phyloP scores from a whole-genome alignment of 2,797 vertebrate species.

The Tokudaia tokunoshimensis region DNA sequence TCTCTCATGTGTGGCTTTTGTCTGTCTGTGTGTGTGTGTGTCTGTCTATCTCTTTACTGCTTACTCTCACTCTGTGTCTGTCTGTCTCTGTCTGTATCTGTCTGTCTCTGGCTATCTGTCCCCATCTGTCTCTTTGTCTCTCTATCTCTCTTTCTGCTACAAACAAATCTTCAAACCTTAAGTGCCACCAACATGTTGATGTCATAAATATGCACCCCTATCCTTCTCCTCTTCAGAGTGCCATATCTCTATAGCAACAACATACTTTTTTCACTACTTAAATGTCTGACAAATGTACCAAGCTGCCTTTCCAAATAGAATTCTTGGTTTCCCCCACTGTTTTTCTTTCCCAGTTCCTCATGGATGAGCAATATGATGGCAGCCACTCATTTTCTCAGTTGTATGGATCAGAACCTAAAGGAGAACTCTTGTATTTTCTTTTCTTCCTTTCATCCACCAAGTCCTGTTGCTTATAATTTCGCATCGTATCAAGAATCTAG shows the following conservation, averaged over 20 bases:
- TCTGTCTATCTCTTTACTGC: background rate
- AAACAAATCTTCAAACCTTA: background rate
- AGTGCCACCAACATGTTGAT: background rate
- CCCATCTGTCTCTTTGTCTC: no score
- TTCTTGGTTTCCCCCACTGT: conserved; percentile 17
- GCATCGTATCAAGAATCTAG: background rate
- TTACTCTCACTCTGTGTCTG: no score
- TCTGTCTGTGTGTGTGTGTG: background rate
- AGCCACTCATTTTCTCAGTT: background rate
- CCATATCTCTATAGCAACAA: background rate
- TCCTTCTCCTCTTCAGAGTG: background rate
- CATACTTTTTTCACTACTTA: background rate
- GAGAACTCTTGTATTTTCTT: background rate
- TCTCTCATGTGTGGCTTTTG: background rate
- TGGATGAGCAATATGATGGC: background rate
- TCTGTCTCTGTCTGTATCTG: background rate
- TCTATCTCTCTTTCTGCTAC: background rate
- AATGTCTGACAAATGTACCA: conserved; percentile 13
- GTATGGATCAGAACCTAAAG: background rate
- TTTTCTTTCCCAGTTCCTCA: conserved; percentile 24
- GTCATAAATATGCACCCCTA: background rate
- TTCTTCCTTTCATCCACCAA: background rate
- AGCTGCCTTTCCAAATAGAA: background rate
- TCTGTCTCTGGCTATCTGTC: background rate
- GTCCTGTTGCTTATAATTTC: background rate